Evolutionary conservation across 2,888 invertebrate species (phyloP).

Genomic region (Caenorhabditis drosophilae): DNA sequence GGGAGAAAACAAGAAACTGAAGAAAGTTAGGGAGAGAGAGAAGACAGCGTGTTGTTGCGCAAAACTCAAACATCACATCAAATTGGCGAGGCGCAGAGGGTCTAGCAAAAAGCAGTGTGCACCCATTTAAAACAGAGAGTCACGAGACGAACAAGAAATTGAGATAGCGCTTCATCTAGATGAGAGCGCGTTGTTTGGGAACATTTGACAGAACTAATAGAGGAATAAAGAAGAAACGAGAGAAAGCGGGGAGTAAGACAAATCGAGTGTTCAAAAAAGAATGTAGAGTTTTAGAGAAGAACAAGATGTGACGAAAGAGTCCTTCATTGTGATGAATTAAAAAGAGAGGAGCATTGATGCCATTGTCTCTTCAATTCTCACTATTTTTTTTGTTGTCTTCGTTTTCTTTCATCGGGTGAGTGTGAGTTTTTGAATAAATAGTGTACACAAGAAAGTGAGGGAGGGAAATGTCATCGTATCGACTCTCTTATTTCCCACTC

Average conservation of each 20-base stretch:
- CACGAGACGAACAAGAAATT: no score
- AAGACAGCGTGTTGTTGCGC: neutral
- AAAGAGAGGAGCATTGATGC: no score
- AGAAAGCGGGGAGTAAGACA: neutral
- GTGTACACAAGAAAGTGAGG: neutral
- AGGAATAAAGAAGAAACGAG: neutral
- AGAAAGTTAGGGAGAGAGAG: no score
- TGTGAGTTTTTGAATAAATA: neutral
- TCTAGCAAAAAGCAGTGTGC: conserved; percentile 8
- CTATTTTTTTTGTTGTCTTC: no score
- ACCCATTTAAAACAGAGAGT: no score
- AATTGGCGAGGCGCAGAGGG: conserved; percentile 2
- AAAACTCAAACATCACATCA: conserved; percentile 1
- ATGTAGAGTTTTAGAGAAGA: no score
- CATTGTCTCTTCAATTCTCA: no score
- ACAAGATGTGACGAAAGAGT: neutral
- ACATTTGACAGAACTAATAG: neutral
- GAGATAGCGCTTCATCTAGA: no score
- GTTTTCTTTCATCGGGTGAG: neutral
- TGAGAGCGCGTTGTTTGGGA: no score
- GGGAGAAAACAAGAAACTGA: neutral
- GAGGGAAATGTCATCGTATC: neutral
- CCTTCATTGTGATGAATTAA: no score
- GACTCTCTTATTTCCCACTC: no score
- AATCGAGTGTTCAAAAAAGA: neutral